These are phyloP conservation scores for Eupithecia abbreviata DNA, from an alignment of 2,888 invertebrate species.

Conservation along the genomic window DNA sequence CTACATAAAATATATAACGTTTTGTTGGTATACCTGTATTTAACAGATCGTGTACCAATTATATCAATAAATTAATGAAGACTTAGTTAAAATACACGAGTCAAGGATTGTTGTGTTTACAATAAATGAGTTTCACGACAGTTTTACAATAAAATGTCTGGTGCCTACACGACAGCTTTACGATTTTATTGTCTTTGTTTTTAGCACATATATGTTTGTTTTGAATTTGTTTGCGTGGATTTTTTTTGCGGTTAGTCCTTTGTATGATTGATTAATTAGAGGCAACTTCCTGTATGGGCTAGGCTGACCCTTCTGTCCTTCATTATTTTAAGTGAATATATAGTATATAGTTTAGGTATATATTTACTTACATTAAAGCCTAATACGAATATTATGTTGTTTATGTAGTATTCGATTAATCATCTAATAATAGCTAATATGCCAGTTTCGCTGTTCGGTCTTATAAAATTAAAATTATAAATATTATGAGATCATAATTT, in stretches of 20 bases:
- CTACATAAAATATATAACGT: too few relatives aligned
- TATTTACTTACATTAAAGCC: neutral
- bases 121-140: neutral
- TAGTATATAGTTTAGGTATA: too few relatives aligned
- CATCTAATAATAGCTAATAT: neutral
- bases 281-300: neutral
- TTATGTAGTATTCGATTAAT: neutral
- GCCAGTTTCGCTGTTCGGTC: neutral
- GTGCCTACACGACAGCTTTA: neutral
- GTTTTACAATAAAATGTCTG: neutral
- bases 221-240: slow-evolving; percentile 1
- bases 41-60: too few relatives aligned
- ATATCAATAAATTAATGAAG: neutral
- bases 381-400: neutral
- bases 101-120: neutral
- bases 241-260: neutral
- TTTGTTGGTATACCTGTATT: too few relatives aligned
- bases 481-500: neutral
- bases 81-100: neutral
- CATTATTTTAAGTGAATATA: neutral
- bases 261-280: slow-evolving; percentile 26
- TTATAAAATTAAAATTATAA: neutral
- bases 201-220: neutral
- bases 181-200: neutral
- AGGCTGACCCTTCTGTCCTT: neutral